Evolutionary conservation across 2,888 invertebrate species (phyloP), one percentile per base, ranked within the genome.

Genomic region (Orthosia cruda): DNA sequence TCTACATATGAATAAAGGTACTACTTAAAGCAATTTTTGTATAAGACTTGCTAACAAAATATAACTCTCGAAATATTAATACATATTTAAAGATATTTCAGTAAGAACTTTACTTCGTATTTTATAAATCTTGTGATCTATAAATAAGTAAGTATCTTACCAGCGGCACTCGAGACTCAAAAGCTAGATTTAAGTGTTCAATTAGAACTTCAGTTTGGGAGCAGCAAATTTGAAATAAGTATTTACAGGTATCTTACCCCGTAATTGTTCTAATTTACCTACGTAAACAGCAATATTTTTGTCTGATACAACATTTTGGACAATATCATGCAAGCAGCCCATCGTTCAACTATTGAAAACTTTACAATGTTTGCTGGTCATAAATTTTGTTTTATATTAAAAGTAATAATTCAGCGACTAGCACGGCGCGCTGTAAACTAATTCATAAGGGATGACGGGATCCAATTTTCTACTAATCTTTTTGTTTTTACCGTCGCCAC

Each of bases 321-420:
- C 0, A 26, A 50, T 26, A 7, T 58, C 16, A 45, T 20, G 11
- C 23, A 40, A 58, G 23, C 18, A 72, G 15, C 9, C 15, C 12
- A 71, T 47, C 20, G 20, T 47, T 54, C 52, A 73, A 15, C 49
- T 50, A 57, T 64, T 64, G 20, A 45, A 74, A 74, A 74, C 32
- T 32, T 52, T 20, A 74, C 15, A 9, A 49, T 13, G n/a, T 20
- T 49, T 40, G 4, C 26, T 45, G 52, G 20, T 54, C 20, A 26
- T 79, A 79, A 54, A 66, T 78, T 73, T 20, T 45, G 26, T n/a
- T 52, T 32, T 73, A 79, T 73, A 63, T 67, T 54, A 72, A 66
- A 66, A 66, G 26, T 62, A 45, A 78, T 66, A 66, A 66, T 57
- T 73, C 26, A 72, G 18, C 12, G 32, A 26, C 3, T 32, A 52